Evolutionary conservation across 2,797 vertebrate genomes (phyloP).

Genomic region (Psittacula derbiana): DNA sequence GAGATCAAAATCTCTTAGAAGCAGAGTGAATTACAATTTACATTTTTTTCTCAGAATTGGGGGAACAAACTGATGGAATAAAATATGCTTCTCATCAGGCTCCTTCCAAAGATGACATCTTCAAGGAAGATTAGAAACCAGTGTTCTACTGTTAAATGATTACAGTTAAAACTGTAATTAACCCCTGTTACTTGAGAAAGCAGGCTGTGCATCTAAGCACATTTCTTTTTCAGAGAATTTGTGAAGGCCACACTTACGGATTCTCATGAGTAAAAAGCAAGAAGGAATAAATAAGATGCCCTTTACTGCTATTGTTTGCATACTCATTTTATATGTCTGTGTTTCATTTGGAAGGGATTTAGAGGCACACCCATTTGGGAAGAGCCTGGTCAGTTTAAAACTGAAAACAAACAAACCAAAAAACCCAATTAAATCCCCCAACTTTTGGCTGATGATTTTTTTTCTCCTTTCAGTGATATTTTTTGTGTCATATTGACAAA

Average conservation of each 20-base stretch:
- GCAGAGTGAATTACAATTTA: background rate
- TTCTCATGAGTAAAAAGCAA: background rate
- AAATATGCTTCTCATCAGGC: background rate
- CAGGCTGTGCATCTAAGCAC: background rate
- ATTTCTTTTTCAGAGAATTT: background rate
- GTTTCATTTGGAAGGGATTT: constrained; percentile 23
- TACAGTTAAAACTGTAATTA: background rate
- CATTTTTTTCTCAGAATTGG: background rate
- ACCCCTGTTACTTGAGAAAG: background rate
- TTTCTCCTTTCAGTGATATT: background rate
- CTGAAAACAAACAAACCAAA: background rate
- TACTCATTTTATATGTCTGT: background rate
- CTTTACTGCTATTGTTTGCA: background rate
- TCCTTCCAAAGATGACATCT: background rate
- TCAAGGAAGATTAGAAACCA: background rate
- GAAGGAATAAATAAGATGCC: background rate
- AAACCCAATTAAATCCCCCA: background rate
- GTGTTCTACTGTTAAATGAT: background rate
- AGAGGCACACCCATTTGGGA: constrained; percentile 1
- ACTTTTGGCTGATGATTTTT: background rate
- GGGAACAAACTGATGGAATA: background rate
- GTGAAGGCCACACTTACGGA: background rate
- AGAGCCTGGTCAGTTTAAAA: background rate
- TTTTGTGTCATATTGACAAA: background rate
- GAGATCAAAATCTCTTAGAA: background rate